Percentiles rank a stretch among this genome's conserved stretches.
Evolutionary conservation across 2,888 invertebrate species (phyloP).

Genomic region (Ormyrus nitidulus): DNA sequence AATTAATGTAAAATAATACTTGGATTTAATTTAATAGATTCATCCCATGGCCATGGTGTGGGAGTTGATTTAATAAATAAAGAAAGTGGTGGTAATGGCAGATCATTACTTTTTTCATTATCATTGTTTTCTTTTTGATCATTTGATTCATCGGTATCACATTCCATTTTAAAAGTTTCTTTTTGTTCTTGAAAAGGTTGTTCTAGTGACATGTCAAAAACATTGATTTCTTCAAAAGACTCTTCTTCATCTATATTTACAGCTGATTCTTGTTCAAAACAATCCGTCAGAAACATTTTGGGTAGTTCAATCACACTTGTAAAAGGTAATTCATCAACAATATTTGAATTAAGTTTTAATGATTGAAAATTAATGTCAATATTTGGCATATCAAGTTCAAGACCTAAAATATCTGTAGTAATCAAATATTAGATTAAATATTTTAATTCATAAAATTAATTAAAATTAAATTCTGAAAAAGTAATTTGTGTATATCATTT

Average conservation of each 20-base stretch:
- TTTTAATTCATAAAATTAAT: constrained; percentile 6
- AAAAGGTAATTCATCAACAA: constrained; percentile 42
- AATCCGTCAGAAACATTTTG: constrained; percentile 33
- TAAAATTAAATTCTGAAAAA: constrained; percentile 6
- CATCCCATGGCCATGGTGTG: constrained; percentile 76
- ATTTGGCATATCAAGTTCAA: constrained; percentile 47
- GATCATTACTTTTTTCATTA: constrained; percentile 59
- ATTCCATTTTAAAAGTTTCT: constrained; percentile 10
- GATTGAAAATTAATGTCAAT: constrained; percentile 48
- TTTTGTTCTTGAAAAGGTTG: constrained; percentile 17
- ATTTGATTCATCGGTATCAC: not conserved
- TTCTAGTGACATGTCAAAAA: constrained; percentile 2
- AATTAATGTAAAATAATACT: constrained; percentile 32
- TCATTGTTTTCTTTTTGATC: constrained; percentile 57
- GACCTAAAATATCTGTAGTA: constrained; percentile 48
- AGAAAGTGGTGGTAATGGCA: constrained; percentile 61
- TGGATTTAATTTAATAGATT: constrained; percentile 49
- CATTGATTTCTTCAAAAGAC: constrained; percentile 16
- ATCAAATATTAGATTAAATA: constrained; percentile 7
- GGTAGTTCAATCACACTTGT: constrained; percentile 31
- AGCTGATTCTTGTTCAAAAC: constrained; percentile 1
- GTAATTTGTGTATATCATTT: not conserved
- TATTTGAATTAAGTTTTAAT: constrained; percentile 41
- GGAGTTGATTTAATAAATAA: constrained; percentile 72
- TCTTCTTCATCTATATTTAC: constrained; percentile 6